Conservation (phyloP, 2,113 vertebrate species). For the Mohoua ochrocephala region DNA sequence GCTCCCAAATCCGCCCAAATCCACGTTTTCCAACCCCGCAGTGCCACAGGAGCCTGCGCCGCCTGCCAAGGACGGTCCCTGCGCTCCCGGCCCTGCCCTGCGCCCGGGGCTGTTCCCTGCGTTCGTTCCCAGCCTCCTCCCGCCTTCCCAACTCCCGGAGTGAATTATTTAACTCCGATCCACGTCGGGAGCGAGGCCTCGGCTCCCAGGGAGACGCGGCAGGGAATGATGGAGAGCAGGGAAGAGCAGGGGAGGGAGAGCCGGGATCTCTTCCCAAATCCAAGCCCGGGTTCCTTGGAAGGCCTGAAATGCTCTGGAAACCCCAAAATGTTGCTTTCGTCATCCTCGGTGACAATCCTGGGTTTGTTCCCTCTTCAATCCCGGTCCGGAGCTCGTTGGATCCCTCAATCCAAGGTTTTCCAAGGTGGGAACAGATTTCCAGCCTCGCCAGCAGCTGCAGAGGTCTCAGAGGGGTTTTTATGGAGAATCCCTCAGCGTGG, state of each 20-base stretch:
- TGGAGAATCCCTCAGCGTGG: rapidly evolving
- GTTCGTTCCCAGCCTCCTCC: not conserved
- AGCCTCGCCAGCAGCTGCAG: rapidly evolving
- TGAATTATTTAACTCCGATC: not conserved
- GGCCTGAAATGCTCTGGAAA: not conserved
- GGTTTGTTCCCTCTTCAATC: not conserved
- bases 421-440: not conserved
- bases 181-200: not conserved
- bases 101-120: not conserved
- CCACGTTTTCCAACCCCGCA: not conserved
- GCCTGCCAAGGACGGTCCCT: not conserved
- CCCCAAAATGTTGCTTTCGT: rapidly evolving
- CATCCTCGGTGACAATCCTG: not conserved
- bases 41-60: rapidly evolving
- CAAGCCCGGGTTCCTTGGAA: rapidly evolving
- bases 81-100: not conserved
- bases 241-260: not conserved
- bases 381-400: rapidly evolving
- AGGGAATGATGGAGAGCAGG: not conserved
- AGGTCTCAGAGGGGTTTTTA: rapidly evolving
- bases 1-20: not conserved
- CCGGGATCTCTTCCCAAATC: not conserved
- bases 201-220: not conserved
- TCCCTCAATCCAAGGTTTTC: not conserved
- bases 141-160: not conserved